Percentiles rank a stretch among this genome's conserved stretches.
Evolutionary conservation across 2,797 vertebrate genomes (phyloP).

Genomic region (Peromyscus aztecus): DNA sequence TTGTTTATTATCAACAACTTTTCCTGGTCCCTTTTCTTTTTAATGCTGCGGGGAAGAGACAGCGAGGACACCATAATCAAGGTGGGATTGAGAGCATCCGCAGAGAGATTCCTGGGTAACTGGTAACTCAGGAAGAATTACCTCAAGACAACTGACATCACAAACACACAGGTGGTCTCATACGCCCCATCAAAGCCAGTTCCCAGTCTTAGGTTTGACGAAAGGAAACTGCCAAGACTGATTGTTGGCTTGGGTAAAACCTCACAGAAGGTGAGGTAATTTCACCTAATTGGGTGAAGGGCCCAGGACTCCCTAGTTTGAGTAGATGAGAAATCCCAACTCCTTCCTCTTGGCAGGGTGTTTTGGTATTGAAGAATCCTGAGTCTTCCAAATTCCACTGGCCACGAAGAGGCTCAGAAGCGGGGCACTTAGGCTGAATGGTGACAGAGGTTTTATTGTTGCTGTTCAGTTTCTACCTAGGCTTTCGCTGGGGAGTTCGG

Average conservation of each 20-base stretch:
- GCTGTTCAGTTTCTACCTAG: neutral
- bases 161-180: neutral
- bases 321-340: neutral
- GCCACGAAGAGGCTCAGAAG: neutral
- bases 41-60: neutral
- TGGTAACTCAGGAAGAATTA: neutral
- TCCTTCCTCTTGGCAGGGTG: neutral
- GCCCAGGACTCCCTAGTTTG: neutral
- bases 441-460: neutral
- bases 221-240: slow-evolving; percentile 17
- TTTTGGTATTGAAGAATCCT: neutral
- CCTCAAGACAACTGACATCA: neutral
- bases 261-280: neutral
- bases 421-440: neutral
- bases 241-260: neutral
- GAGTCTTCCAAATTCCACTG: neutral
- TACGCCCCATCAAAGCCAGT: neutral
- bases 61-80: neutral
- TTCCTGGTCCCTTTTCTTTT: neutral
- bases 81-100: neutral
- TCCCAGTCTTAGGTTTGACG: neutral
- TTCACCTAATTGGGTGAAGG: neutral
- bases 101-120: neutral
- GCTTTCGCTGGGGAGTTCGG: neutral
- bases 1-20: neutral